phyloP scores from a whole-genome alignment of 2,888 invertebrate genomes.

The Zygothrica quintamaculata region DNA sequence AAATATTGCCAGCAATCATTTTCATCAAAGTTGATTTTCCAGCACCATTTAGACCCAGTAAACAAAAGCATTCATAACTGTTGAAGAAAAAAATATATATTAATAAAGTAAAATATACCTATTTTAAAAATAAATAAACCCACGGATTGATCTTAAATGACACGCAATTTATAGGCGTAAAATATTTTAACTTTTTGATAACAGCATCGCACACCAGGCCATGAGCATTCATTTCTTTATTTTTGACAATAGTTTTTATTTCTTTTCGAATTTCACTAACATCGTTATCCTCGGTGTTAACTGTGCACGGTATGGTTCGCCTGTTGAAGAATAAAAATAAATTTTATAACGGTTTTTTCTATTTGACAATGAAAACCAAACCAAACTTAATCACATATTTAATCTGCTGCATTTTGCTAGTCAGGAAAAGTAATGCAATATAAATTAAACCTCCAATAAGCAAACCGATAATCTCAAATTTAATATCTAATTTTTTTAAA shows the following conservation, averaged over 20 bases:
- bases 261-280: neutral
- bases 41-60: conserved; percentile 92
- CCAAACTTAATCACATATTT: conserved; percentile 26
- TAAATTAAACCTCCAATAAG: conserved; percentile 4
- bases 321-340: conserved; percentile 14
- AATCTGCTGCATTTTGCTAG: too few relatives aligned
- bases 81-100: neutral
- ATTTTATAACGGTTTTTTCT: conserved; percentile 1
- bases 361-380: conserved; percentile 11
- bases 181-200: neutral
- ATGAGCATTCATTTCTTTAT: conserved; percentile 1
- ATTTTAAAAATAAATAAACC: neutral
- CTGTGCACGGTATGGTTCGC: neutral
- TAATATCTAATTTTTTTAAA: too few relatives aligned
- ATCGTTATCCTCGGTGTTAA: neutral
- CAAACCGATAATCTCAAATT: neutral
- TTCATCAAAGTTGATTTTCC: conserved; percentile 94
- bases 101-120: neutral
- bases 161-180: conserved; percentile 17
- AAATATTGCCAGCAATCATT: conserved; percentile 92
- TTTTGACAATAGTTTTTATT: conserved; percentile 6
- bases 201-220: conserved; percentile 18
- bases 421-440: too few relatives aligned
- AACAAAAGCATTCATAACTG: conserved; percentile 91
- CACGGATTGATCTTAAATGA: conserved; percentile 38